A percentile compares a stretch with the other conserved stretches of the same genome.
Evolutionary conservation across 2,113 vertebrate species (phyloP).

Genomic region (Macaca mulatta): DNA sequence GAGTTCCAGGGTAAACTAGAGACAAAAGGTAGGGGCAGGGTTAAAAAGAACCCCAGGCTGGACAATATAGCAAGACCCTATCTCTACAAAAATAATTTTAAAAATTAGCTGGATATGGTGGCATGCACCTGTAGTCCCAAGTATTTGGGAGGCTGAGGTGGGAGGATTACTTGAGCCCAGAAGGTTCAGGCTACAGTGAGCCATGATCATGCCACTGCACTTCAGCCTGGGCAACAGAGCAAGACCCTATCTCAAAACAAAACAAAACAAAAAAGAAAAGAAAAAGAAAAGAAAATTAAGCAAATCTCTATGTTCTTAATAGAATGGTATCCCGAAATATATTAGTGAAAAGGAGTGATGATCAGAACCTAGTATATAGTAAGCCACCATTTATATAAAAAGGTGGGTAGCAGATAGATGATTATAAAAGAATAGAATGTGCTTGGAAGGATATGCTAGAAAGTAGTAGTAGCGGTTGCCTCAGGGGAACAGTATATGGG

Average conservation of each 20-base stretch:
- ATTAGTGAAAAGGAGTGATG: not conserved
- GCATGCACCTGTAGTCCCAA: not conserved
- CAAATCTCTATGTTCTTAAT: not conserved
- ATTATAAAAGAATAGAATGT: not conserved
- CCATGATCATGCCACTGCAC: not conserved
- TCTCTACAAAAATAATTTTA: not conserved
- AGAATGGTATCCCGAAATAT: not conserved
- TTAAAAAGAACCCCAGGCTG: not conserved
- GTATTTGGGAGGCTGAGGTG: not conserved
- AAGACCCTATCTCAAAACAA: not conserved
- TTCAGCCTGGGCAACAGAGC: not conserved
- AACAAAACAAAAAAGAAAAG: no score
- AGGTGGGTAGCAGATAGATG: not conserved
- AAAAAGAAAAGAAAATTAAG: not conserved
- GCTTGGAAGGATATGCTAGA: not conserved
- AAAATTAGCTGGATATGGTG: not conserved
- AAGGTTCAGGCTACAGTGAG: not conserved
- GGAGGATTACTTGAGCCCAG: not conserved
- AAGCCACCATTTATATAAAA: conserved; percentile 23
- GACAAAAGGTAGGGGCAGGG: not conserved
- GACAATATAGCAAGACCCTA: not conserved
- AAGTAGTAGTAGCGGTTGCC: not conserved
- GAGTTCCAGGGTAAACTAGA: not conserved
- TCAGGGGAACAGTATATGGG: not conserved
- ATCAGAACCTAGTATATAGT: conserved; percentile 22